Percentiles rank a stretch among this genome's conserved stretches.
These are phyloP conservation scores for Tribolium madens DNA, from an alignment of 1,140 invertebrate genomes.

Conservation along the genomic window DNA sequence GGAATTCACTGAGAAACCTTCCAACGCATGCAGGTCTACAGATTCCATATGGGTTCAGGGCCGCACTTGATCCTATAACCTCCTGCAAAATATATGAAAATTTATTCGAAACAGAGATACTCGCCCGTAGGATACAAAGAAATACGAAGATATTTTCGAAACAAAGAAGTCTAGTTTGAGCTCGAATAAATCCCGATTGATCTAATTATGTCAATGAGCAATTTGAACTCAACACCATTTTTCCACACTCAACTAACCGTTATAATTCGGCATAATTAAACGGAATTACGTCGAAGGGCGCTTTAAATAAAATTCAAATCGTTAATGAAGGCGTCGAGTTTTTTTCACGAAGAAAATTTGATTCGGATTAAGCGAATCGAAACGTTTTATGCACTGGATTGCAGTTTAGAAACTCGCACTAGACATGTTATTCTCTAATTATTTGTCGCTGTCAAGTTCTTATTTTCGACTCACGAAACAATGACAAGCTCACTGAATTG, in stretches of 20 bases:
- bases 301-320: conserved; percentile 25
- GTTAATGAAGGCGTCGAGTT: background rate
- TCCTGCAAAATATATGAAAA: conserved; percentile 36
- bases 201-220: conserved; percentile 18
- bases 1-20: conserved; percentile 35
- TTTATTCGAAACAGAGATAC: conserved; percentile 25
- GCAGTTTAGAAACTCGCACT: background rate
- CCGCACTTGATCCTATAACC: conserved; percentile 33
- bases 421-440: conserved; percentile 18
- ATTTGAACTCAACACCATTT: background rate
- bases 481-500: background rate
- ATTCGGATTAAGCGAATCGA: background rate
- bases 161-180: conserved; percentile 1
- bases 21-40: conserved; percentile 23
- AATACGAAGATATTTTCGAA: conserved; percentile 20
- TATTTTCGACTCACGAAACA: conserved; percentile 26
- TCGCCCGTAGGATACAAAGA: conserved; percentile 26
- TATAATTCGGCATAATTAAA: conserved; percentile 27
- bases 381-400: conserved; percentile 1
- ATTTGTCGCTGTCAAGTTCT: conserved; percentile 24
- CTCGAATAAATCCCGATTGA: background rate
- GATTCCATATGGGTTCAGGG: conserved; percentile 38
- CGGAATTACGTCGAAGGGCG: conserved; percentile 12
- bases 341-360: conserved; percentile 4
- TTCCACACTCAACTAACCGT: background rate